Evolutionary conservation across 2,888 invertebrate species (phyloP).

Genomic region (Tridacna crocea): DNA sequence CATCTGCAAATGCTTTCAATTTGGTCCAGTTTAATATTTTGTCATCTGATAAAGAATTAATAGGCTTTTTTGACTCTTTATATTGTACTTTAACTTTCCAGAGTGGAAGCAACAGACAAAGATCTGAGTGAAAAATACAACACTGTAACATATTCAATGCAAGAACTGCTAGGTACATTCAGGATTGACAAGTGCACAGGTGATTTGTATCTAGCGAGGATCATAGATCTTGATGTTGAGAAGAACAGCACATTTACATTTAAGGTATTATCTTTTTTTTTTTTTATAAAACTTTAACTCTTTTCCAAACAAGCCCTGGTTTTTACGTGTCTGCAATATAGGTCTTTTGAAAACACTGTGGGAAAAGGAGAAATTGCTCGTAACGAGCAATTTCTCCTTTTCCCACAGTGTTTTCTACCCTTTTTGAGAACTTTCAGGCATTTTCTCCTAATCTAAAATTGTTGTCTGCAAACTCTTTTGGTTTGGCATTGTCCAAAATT

Average conservation of each 20-base stretch:
- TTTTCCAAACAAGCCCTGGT: no score
- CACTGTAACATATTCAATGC: slow-evolving; percentile 17
- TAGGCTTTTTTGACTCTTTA: no score
- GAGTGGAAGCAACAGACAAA: slow-evolving; percentile 12
- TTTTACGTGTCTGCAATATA: neutral
- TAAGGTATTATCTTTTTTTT: slow-evolving; percentile 7
- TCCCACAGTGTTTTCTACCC: neutral
- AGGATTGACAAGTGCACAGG: slow-evolving; percentile 9
- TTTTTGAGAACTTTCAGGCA: no score
- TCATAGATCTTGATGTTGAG: slow-evolving; percentile 6
- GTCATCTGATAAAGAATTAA: no score
- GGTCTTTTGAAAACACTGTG: neutral
- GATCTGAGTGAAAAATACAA: slow-evolving; percentile 8
- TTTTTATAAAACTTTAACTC: neutral
- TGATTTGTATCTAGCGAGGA: neutral
- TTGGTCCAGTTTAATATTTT: no score
- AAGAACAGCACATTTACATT: neutral
- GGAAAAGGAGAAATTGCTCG: neutral
- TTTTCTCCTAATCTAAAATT: no score
- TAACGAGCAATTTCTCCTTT: neutral
- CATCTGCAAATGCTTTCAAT: no score
- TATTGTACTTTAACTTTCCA: neutral
- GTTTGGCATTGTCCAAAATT: no score
- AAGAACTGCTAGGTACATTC: neutral
- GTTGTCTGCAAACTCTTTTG: no score